Evolutionary conservation across 2,888 invertebrate genomes (phyloP).

Genomic region (Phytoseiulus persimilis): DNA sequence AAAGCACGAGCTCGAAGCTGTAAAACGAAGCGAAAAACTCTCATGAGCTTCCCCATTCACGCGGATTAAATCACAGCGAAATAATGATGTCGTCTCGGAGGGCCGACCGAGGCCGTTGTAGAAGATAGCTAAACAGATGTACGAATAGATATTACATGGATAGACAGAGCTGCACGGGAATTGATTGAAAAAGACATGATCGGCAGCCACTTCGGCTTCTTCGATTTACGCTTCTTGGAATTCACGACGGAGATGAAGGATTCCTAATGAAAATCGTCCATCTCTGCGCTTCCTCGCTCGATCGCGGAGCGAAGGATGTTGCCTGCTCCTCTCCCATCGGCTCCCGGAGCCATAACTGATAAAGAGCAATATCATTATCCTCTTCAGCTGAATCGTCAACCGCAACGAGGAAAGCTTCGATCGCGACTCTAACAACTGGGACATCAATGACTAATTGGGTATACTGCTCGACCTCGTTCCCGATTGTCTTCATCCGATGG

Average conservation of each 20-base stretch:
- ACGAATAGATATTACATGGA: background rate
- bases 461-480: background rate
- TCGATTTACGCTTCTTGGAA: background rate
- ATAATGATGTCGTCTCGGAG: background rate
- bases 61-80: background rate
- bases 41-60: background rate
- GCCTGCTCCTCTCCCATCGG: background rate
- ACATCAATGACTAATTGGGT: background rate
- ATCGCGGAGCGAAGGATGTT: background rate
- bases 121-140: background rate
- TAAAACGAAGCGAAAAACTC: background rate
- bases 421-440: no score
- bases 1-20: no score
- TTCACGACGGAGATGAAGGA: background rate
- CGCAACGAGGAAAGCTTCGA: background rate
- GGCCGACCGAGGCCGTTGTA: background rate
- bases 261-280: background rate
- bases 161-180: background rate
- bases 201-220: background rate
- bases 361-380: background rate
- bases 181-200: background rate
- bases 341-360: background rate
- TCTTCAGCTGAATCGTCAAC: background rate
- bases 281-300: background rate
- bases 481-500: background rate